Base-by-base conservation (phyloP, 2,888 invertebrate genomes). In the Hemaris fuciformis region DNA sequence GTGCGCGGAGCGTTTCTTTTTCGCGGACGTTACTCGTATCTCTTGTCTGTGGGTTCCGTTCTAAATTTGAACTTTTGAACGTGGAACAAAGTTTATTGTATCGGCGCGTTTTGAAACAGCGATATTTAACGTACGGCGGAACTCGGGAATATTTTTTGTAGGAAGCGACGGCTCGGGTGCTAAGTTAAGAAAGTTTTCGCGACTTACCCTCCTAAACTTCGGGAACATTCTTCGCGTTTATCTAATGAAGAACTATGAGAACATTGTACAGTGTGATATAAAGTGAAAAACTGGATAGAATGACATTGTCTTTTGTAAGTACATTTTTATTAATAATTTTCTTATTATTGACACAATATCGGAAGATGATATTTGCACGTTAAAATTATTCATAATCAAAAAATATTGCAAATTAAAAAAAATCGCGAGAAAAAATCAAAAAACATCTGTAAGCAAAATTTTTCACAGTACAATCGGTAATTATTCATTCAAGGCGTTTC, bases 231-330 rank as follows among this genome's bases (percentile, higher is more conserved):
- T 15, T 43, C 10, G 59, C 5, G 38, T 60, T 42, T 48, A n/a
- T 59, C 25, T 23, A 62, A 62, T 46, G 57, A 31, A n/a, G 46
- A 46, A 62, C 22, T 60, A 31, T 10, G 13, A 42, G 66, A 64
- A 75, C 74, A 72, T 72, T 69, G 72, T 60, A 72, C 74, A 69
- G 65, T 73, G 73, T 73, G 74, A 76, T 75, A 67, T 76, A 74
- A 75, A 79, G 79, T 82, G 80, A 80, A 80, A 74, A 80, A 81
- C 77, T 65, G 88, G 82, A 83, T 84, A 91, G 86, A 88, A 93
- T 93, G 92, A 93, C 92, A 89, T 91, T 93, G 81, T 93, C 92
- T 70, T 93, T 91, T 80, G 93, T 93, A 81, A 92, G 92, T 92
- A 83, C 60, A 64, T 61, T 38, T 38, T 38, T 38, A 38, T n/a